Base-by-base conservation (phyloP, 2,888 invertebrate species). In the Hartigia nigra region DNA sequence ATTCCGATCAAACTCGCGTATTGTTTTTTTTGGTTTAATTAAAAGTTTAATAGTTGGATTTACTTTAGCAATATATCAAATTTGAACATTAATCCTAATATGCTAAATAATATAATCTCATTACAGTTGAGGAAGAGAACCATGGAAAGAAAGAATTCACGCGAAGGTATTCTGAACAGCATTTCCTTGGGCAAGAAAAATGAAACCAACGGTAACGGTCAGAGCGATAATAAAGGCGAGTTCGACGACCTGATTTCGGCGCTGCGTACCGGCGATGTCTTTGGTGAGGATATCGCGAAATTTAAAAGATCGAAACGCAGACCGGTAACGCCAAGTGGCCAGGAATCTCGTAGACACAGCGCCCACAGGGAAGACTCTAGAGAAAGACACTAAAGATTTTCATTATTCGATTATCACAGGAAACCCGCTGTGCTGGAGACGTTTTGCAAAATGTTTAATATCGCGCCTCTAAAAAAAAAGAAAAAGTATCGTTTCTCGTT, bases 241-340 rank as follows among this genome's bases (percentile, higher is more conserved):
- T 98, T 98, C 92, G 98, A 98, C 89, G 98, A 98, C 92, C 93
- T 98, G 85, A 98, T 98, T 90, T 98, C 98, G 0, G 98, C 98
- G 0, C 92, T 98, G 77, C 92, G 98, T 80, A 98, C 98, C 0
- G 98, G 98, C 0, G 98, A 98, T 88, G 98, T 98, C 0, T 98
- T 98, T 89, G 98, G 98, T 0, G 98, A 98, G 89, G 98, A 98
- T 90, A 97, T 98, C 87, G 98, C 98, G 78, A 98, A 98, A 92
- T 97, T 98, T 89, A 96, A 96, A 87, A 92, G 96, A 78, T 96
- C 95, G 74, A 93, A 96, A 83, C 95, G 95, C 86, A 93, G 95
- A 69, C 93, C 95, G 39, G 93, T 95, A 4, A 92, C 93, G 3
- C 92, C 92, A 0, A 92, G 93, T 77, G 91, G 91, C 23, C 93